These are phyloP conservation scores for Iphiclides podalirius DNA, from an alignment of 2,888 invertebrate genomes.

Conservation along the genomic window DNA sequence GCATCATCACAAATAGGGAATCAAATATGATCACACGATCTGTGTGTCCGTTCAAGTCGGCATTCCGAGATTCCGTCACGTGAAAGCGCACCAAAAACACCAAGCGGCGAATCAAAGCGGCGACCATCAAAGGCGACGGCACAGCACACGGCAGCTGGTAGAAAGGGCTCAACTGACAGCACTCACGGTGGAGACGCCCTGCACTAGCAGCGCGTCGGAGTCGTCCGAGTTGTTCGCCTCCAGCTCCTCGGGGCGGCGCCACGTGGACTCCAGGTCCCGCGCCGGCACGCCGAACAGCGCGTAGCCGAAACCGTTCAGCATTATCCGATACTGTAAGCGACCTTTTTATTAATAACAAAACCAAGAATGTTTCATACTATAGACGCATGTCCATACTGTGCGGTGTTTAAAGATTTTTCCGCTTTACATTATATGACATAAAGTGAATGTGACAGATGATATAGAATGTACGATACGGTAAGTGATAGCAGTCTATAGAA, in stretches of 20 bases:
- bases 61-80: slow-evolving; percentile 4
- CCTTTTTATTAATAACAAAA: too few relatives aligned
- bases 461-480: too few relatives aligned
- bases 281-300: slow-evolving; percentile 88
- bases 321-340: slow-evolving; percentile 86
- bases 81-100: slow-evolving; percentile 15
- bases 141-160: slow-evolving; percentile 37
- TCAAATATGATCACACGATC: too few relatives aligned
- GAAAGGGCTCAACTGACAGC: slow-evolving; percentile 69
- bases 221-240: slow-evolving; percentile 69
- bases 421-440: too few relatives aligned
- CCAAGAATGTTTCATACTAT: too few relatives aligned
- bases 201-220: slow-evolving; percentile 78
- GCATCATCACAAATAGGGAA: too few relatives aligned
- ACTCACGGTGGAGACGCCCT: slow-evolving; percentile 81
- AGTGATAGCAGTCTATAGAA: too few relatives aligned
- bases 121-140: slow-evolving; percentile 33
- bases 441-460: too few relatives aligned
- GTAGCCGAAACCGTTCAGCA: slow-evolving; percentile 91
- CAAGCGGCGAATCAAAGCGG: slow-evolving; percentile 29
- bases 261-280: slow-evolving; percentile 85
- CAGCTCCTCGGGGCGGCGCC: slow-evolving; percentile 82
- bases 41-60: too few relatives aligned
- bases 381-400: too few relatives aligned
- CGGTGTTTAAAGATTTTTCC: too few relatives aligned